Evolutionary conservation across 2,797 vertebrate species (phyloP), one percentile per base, ranked within the genome.

Genomic region (Denticeps clupeoides): DNA sequence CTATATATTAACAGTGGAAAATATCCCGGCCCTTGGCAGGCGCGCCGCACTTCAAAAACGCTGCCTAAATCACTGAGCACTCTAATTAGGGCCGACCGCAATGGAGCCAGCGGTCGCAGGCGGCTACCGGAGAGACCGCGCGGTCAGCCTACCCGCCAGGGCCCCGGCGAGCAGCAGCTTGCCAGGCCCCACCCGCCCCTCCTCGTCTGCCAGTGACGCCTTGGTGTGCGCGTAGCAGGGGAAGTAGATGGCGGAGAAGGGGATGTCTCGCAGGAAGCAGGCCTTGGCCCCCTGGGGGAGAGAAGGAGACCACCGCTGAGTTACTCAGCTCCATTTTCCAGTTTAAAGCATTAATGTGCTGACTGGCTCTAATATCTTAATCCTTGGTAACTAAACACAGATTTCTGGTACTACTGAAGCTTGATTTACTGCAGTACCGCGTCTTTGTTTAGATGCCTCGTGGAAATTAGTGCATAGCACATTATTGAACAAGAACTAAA

Each of bases 181-280:
- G 59, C 76, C 83, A 3, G 89, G 84, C 51, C 86, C 83, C 21
- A 86, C 70, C 32, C 70, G 78, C 28, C 86, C 87, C 1, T 89
- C 81, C 58, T 86, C 82, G 8, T 76, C 77, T 3, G 79, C 66
- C 60, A 91, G 64, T 27, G 69, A 67, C 25, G 81, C 69, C 69
- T 89, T 89, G 67, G 72, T 61, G 59, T 91, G 87, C 53, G 85
- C 83, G 0, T 90, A 90, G 60, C 86, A 89, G 4, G 86, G 88
- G 60, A 93, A 90, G 76, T 88, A 90, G 73, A 92, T 88, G 71
- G 89, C 83, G 1, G 85, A 93, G 77, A 91, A 93, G 52, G 86
- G 89, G 70, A 92, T 87, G 75, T 93, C 90, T 27, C 84, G 79
- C 57, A 91, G 73, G 67, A 95, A 95, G 69, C 88, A 91, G 0